A percentile compares a stretch with the other conserved stretches of the same genome.
Conservation (phyloP, 2,113 vertebrate genomes). For the Naja naja region DNA sequence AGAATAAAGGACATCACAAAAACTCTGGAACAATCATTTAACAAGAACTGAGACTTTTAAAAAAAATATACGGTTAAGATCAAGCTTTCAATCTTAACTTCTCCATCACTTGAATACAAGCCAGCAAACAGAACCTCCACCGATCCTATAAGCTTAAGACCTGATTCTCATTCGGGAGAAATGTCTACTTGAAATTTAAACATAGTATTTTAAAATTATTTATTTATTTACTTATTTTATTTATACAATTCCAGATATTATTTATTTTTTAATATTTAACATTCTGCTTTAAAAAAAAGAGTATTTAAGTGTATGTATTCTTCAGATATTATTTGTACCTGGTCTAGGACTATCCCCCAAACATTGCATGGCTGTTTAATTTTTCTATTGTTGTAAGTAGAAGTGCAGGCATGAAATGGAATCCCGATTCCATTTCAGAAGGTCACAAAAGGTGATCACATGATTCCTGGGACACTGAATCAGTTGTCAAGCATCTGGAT, state of each 20-base stretch:
- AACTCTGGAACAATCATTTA: not conserved
- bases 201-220: not conserved
- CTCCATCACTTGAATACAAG: not conserved
- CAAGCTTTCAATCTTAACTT: not conserved
- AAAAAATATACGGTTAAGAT: no score
- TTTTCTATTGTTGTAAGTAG: not conserved
- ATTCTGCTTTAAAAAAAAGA: not conserved
- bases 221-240: not conserved
- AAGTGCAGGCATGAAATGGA: not conserved
- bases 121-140: not conserved
- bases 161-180: not conserved
- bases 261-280: slow-evolving; percentile 6
- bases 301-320: not conserved
- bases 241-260: not conserved
- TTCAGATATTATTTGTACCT: not conserved
- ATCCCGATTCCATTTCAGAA: not conserved
- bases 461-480: not conserved
- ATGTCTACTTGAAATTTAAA: not conserved
- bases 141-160: not conserved
- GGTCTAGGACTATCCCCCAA: not conserved
- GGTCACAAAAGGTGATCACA: not conserved
- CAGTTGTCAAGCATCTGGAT: not conserved
- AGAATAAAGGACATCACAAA: not conserved
- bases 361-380: not conserved
- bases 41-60: not conserved